Base-by-base conservation (phyloP, 2,113 vertebrate species). In the Rhynchopsitta pachyrhyncha region DNA sequence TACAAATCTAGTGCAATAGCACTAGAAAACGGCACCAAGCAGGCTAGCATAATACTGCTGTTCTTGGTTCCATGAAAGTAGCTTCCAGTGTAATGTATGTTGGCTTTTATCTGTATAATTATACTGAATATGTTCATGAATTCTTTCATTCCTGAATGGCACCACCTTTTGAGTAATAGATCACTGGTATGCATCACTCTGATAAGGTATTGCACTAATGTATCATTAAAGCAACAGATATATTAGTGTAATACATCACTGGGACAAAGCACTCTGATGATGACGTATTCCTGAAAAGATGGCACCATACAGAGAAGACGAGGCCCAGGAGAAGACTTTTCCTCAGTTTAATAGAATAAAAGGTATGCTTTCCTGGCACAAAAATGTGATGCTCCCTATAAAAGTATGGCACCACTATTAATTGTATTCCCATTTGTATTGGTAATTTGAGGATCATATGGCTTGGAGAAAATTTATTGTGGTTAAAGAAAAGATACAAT, bases 191-290 rank as follows among this genome's bases (percentile, higher is more conserved):
- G 94, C 96, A 96, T 98, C 97, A 96, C 82, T 93, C 96, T 82
- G 87, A 94, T 96, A 96, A 97, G 95, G 92, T 95, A 96, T 97
- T 97, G 92, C 95, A 95, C 95, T 97, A 97, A 97, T 97, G 90
- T 94, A 98, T 98, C 97, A 97, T 97, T 98, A 97, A 94, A 96
- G 97, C 93, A 97, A 97, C 94, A 96, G 96, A 95, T 96, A 94
- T 96, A 97, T 97, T 96, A 96, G 91, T 96, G 92, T 90, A 94
- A 97, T 96, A 94, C 52, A 95, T 97, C 97, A 97, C 92, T 81
- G 88, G 97, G 96, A 97, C 89, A 95, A 96, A 98, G 96, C 88
- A 74, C 88, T 95, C 86, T 83, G 87, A 91, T 90, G 95, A 95
- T 96, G 96, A 94, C 95, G 84, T 85, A 92, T 96, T 97, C 95